Conservation (phyloP, 2,113 vertebrate species). For the Petromus typicus region DNA sequence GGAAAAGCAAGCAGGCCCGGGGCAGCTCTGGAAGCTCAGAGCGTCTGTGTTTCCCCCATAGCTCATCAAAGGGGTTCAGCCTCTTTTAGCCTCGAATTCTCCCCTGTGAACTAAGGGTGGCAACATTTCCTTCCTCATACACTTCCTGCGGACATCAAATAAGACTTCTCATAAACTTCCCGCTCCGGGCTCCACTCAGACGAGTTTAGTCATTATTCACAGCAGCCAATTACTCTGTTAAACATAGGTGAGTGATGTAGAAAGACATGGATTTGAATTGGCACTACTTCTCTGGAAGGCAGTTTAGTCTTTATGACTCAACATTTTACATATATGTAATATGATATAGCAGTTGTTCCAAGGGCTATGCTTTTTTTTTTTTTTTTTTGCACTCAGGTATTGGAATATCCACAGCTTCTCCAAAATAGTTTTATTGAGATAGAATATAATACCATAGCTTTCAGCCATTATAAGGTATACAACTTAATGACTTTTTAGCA, state of each 20-base stretch:
- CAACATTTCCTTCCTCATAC: background rate
- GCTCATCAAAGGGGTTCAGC: background rate
- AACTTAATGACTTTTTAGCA: background rate
- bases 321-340: background rate
- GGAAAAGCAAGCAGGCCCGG: background rate
- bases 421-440: background rate
- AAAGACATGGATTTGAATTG: background rate
- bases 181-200: background rate
- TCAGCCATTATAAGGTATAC: background rate
- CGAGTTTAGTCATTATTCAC: background rate
- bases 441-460: background rate
- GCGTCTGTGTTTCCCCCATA: background rate
- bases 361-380: background rate
- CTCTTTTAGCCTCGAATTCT: background rate
- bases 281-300: background rate
- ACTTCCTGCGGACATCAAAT: background rate
- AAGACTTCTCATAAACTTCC: background rate
- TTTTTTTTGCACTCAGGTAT: background rate
- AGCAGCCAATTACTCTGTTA: background rate
- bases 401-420: slow-evolving; percentile 6
- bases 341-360: background rate
- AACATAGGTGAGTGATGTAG: background rate
- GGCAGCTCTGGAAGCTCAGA: background rate
- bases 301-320: background rate
- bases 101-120: background rate